Evolutionary conservation across 2,113 vertebrate species (phyloP), one percentile per base, ranked within the genome.

Genomic region (Gadus chalcogrammus): DNA sequence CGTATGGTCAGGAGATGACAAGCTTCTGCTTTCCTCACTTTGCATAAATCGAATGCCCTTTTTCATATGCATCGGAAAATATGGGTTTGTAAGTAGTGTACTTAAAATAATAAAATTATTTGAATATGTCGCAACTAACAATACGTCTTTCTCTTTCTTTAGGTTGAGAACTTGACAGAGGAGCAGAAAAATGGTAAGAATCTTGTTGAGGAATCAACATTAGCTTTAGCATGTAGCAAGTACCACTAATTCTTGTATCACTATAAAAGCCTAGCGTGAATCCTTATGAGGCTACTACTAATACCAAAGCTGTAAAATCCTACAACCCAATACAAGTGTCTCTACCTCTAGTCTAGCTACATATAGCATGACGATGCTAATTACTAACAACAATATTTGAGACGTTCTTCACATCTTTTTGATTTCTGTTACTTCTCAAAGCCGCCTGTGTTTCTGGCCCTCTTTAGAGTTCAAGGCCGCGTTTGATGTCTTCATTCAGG

Each of bases 161-260:
- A 93, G 92, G 92, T 93, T 59, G 92, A 93, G 78, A 93, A 93
- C 84, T 81, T 93, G 77, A 93, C 92, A 60, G 91, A 92, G 69
- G 92, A 93, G 72, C 92, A 93, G 74, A 93, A 92, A 88, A 93
- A 92, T 88, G 92, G 92, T 93, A 74, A 90, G 89, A 1, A 20
- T 61, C 18, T 52, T 18, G 38, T 24, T 59, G 0, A 65, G 62
- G 31, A 35, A 35, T 9, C 62, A 17, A 64, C 8, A 48, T 48
- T 48, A 48, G 42, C 42, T 48, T 9, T 12, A 48, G 8, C 42
- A 48, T 13, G 12, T 48, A 9, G 42, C 42, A 48, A 13, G 42
- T 13, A 48, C 12, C 9, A 48, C 42, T 48, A 48, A 11, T 48
- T 48, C 42, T 48, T 48, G 42, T 12, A 13, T 7, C 42, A 12